Evolutionary conservation across 1,140 invertebrate genomes (phyloP).

Genomic region (Orchesella cincta): DNA sequence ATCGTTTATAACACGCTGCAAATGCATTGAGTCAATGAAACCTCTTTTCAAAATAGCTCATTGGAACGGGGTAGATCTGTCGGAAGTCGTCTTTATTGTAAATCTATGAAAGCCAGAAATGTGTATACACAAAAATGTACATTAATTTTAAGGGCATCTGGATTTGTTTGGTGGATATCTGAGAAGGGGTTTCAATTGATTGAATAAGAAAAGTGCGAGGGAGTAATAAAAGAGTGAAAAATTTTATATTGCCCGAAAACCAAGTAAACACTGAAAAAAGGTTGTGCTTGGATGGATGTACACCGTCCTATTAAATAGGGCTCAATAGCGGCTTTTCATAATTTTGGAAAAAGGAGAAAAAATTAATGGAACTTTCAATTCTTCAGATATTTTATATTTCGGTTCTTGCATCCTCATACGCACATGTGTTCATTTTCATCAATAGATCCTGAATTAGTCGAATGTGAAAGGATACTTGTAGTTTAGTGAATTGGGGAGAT

Average conservation of each 20-base stretch:
- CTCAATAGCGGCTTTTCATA: constrained; percentile 23
- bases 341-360: constrained; percentile 9
- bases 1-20: background rate
- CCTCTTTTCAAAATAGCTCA: constrained; percentile 10
- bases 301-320: background rate
- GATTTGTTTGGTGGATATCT: background rate
- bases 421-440: constrained; percentile 17
- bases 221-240: constrained; percentile 12
- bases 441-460: background rate
- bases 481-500: too few relatives aligned
- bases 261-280: constrained; percentile 15
- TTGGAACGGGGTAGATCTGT: constrained; percentile 3
- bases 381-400: background rate
- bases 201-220: constrained; percentile 27
- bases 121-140: background rate
- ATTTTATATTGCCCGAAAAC: background rate
- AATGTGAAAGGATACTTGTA: constrained; percentile 7
- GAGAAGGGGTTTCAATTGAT: constrained; percentile 9
- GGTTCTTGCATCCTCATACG: background rate
- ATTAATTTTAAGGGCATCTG: constrained; percentile 1
- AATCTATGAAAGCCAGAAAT: background rate
- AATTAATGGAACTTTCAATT: constrained; percentile 13
- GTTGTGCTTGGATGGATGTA: background rate
- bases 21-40: background rate
- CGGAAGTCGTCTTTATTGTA: background rate